These are phyloP conservation scores for Palythoa grandis DNA, from an alignment of 92 coral and sea anemone genomes.

Conservation along the genomic window DNA sequence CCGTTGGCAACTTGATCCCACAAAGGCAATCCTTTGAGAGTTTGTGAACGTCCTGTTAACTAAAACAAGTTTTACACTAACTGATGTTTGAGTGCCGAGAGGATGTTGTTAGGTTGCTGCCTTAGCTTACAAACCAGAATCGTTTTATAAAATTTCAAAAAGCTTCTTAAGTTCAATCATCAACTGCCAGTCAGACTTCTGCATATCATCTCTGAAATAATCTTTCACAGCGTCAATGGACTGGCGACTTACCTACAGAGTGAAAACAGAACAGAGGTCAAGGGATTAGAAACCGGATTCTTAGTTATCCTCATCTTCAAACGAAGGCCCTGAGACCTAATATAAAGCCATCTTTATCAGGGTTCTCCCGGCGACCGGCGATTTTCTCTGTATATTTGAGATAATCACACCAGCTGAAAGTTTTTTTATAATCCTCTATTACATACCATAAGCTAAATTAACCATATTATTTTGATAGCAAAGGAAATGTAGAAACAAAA, in stretches of 20 bases:
- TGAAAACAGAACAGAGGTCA: background rate
- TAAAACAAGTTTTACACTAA: background rate
- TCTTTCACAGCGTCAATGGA: constrained; percentile 96
- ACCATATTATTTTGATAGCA: too few relatives aligned
- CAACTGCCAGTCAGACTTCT: constrained; percentile 96
- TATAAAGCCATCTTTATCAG: too few relatives aligned
- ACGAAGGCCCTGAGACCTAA: too few relatives aligned
- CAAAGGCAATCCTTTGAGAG: background rate
- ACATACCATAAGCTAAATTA: too few relatives aligned
- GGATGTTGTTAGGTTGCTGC: background rate
- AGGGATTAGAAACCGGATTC: too few relatives aligned
- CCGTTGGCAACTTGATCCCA: background rate
- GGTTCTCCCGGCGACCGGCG: too few relatives aligned
- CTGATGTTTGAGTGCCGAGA: background rate
- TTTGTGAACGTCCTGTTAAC: background rate
- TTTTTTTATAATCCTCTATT: too few relatives aligned
- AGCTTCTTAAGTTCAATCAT: constrained; percentile 95
- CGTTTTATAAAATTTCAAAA: constrained; percentile 81
- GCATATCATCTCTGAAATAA: constrained; percentile 96
- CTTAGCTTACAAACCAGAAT: background rate
- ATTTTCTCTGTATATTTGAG: too few relatives aligned
- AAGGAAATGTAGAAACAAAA: too few relatives aligned
- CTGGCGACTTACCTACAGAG: constrained; percentile 87
- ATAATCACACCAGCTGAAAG: too few relatives aligned
- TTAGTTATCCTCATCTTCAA: too few relatives aligned